Evolutionary conservation across 1,140 invertebrate genomes (phyloP).

Genomic region (Geopemphigus sp.): DNA sequence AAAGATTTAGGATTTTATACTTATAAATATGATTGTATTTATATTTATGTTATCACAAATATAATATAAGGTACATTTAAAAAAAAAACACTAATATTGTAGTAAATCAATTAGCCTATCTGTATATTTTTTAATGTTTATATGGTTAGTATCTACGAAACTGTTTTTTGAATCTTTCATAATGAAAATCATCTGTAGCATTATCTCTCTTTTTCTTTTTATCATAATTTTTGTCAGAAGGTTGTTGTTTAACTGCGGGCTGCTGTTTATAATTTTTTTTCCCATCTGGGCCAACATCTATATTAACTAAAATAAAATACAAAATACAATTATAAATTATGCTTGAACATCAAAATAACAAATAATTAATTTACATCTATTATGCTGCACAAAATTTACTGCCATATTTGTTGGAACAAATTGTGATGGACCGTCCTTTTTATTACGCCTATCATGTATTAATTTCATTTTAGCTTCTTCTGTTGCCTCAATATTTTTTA

Average conservation of each 20-base stretch:
- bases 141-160: conserved; percentile 76
- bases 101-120: too few species aligned
- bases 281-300: conserved; percentile 66
- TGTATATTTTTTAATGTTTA: too few species aligned
- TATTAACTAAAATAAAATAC: conserved; percentile 68
- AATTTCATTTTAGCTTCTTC: conserved; percentile 95
- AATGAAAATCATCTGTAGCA: conserved; percentile 95
- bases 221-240: conserved; percentile 66
- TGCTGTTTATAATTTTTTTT: conserved; percentile 59
- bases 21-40: too few species aligned
- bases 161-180: conserved; percentile 95
- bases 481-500: conserved; percentile 95
- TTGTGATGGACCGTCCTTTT: conserved; percentile 90
- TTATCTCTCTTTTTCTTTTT: conserved; percentile 62
- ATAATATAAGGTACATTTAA: too few species aligned
- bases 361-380: conserved; percentile 70
- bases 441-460: conserved; percentile 81
- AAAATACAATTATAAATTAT: background rate
- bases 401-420: conserved; percentile 98
- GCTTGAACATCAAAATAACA: background rate
- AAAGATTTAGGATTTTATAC: too few species aligned
- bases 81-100: too few species aligned
- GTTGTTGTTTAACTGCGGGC: conserved; percentile 61
- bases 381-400: conserved; percentile 96
- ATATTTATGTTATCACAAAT: too few species aligned